These are phyloP conservation scores for Epinotia bilunana DNA, from an alignment of 2,888 invertebrate species.

Conservation along the genomic window DNA sequence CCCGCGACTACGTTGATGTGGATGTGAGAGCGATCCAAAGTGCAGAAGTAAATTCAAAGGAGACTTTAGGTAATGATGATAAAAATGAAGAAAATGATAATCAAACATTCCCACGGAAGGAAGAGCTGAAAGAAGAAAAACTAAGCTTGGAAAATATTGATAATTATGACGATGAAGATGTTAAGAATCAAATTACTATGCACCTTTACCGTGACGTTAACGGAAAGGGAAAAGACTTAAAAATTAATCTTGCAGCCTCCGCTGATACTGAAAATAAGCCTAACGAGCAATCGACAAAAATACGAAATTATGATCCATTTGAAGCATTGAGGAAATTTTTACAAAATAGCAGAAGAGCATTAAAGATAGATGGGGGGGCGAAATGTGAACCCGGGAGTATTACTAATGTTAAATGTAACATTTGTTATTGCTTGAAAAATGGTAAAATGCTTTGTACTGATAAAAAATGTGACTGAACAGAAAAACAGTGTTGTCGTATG, in stretches of 20 bases:
- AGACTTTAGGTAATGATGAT: neutral
- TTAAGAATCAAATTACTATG: neutral
- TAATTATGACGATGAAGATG: neutral
- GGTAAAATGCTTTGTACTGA: constrained; percentile 66
- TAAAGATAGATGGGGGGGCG: constrained; percentile 52
- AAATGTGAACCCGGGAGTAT: constrained; percentile 60
- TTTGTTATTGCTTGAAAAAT: constrained; percentile 68
- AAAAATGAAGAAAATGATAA: neutral
- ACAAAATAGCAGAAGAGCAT: constrained; percentile 50
- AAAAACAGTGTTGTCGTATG: constrained; percentile 11
- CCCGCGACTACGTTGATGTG: neutral
- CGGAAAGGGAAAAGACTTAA: neutral
- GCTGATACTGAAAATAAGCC: neutral
- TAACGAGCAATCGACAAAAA: neutral
- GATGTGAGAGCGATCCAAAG: neutral
- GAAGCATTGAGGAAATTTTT: neutral
- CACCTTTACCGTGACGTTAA: neutral
- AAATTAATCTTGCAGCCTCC: neutral
- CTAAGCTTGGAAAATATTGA: neutral
- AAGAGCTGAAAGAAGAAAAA: neutral
- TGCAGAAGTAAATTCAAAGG: neutral
- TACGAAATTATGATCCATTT: neutral
- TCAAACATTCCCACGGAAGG: neutral
- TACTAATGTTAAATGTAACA: constrained; percentile 58
- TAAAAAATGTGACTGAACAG: constrained; percentile 56